Base-by-base conservation (phyloP, 64 coral and sea anemone species). In the Stylophora pistillata region DNA sequence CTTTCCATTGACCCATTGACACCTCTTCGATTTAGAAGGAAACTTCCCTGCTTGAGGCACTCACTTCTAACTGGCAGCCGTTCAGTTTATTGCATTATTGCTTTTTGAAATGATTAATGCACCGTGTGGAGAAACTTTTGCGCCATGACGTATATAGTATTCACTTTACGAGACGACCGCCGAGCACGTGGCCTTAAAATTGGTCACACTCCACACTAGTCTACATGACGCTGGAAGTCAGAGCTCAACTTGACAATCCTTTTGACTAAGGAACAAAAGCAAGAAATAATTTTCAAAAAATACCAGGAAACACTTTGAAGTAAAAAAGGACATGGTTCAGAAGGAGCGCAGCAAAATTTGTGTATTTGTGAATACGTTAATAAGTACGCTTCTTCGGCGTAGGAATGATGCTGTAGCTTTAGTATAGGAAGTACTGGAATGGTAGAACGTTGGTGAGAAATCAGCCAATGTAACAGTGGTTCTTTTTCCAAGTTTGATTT, bases 21-120 rank as follows among this genome's bases (percentile, higher is more conserved):
- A 15, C 55, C 60, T 57, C 78, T 82, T 2, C 59, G 33, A n/a
- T 82, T 64, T 18, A 82, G 65, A 37, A 70, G 21, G 65, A 70
- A 27, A 23, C 10, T 21, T 68, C 10, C 6, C 11, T 60, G 58
- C 1, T 60, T 60, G 4, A 2, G 64, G 25, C 12, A 68, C 23
- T 25, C 64, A 26, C 21, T 68, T 68, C 64, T 68, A 68, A 68
- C 21, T 23, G 2, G 21, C 18, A n/a, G 63, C 63, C 21, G n/a
- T 4, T 63, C 21, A 66, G 25, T 25, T 20, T n/a, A 68, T 68
- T 68, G 64, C 26, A 68, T 21, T 25, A 25, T 21, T 25, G n/a
- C 64, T 26, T 11, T 68, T 21, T n/a, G 21, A n/a, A 68, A 68
- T n/a, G 64, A 9, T 68, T 66, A 4, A 6, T 68, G 26, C 23